Evolutionary conservation across 1,140 invertebrate species (phyloP).

Genomic region (Drosophila melanica): DNA sequence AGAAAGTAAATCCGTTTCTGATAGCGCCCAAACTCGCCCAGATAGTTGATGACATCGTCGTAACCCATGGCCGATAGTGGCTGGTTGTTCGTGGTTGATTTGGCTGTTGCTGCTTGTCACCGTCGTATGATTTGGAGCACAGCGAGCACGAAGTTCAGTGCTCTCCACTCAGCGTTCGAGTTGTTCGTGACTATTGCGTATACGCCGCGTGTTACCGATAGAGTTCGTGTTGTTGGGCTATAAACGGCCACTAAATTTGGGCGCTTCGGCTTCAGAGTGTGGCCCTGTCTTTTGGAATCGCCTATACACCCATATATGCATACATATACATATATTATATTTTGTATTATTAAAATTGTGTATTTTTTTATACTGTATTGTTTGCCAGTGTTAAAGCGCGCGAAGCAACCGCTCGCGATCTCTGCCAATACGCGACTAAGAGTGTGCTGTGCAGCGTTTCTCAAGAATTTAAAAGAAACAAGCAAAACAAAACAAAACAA

Average conservation of each 20-base stretch:
- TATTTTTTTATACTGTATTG: neutral
- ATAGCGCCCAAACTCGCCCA: constrained; percentile 91
- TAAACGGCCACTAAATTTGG: neutral
- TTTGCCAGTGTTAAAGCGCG: constrained; percentile 12
- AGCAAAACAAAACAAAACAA: neutral
- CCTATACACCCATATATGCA: neutral
- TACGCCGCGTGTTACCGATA: constrained; percentile 47
- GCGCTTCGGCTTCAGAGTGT: neutral
- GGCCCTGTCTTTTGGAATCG: neutral
- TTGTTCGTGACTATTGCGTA: constrained; percentile 45
- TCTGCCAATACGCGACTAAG: constrained; percentile 35
- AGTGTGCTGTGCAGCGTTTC: constrained; percentile 24
- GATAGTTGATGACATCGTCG: constrained; percentile 88
- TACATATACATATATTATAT: neutral
- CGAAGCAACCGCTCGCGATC: constrained; percentile 40
- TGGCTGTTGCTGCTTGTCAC: neutral
- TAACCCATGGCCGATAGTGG: constrained; percentile 86
- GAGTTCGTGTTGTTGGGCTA: constrained; percentile 19
- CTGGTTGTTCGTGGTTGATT: neutral
- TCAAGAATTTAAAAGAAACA: constrained; percentile 7
- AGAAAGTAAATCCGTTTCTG: constrained; percentile 90
- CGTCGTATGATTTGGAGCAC: constrained; percentile 56
- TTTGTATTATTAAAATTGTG: neutral
- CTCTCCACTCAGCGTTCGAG: neutral
- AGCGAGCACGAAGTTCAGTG: constrained; percentile 40